Percentiles rank a stretch among this genome's conserved stretches.
phyloP scores from a whole-genome alignment of 2,113 vertebrate genomes.

The Accipiter cooperii region DNA sequence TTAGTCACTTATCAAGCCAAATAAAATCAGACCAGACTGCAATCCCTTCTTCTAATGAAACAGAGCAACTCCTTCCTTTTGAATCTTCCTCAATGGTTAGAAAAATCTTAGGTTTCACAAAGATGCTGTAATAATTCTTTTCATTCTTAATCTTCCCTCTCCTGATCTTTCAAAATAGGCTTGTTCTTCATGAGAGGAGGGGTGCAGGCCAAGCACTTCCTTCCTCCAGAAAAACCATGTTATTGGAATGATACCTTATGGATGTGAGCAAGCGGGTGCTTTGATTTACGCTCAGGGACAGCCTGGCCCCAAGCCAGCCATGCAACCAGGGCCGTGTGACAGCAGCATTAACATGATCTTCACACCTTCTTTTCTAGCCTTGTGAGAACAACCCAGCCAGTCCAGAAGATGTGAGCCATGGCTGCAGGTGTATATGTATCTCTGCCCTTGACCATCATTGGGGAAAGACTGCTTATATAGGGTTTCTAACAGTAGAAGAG shows the following conservation, averaged over 20 bases:
- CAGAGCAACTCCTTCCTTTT: neutral
- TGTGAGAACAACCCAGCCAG: neutral
- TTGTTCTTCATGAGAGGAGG: neutral
- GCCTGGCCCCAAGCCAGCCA: neutral
- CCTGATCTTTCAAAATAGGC: neutral
- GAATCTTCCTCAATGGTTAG: neutral
- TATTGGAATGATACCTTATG: neutral
- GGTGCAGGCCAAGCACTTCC: neutral
- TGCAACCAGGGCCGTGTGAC: neutral
- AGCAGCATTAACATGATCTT: neutral
- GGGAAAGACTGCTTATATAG: neutral
- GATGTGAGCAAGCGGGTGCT: neutral
- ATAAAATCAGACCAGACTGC: neutral
- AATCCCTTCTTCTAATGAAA: neutral
- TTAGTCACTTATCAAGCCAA: neutral
- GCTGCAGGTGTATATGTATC: neutral
- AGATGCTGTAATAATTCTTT: neutral
- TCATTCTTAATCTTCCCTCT: neutral
- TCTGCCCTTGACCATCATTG: neutral
- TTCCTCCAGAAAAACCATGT: neutral
- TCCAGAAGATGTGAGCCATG: neutral
- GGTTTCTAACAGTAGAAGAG: neutral
- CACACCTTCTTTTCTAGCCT: neutral
- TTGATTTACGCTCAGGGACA: neutral
- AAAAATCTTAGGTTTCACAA: neutral